Percentiles rank a stretch among this genome's conserved stretches.
Evolutionary conservation across 1,140 invertebrate genomes (phyloP).

Genomic region (Chelonus insularis): DNA sequence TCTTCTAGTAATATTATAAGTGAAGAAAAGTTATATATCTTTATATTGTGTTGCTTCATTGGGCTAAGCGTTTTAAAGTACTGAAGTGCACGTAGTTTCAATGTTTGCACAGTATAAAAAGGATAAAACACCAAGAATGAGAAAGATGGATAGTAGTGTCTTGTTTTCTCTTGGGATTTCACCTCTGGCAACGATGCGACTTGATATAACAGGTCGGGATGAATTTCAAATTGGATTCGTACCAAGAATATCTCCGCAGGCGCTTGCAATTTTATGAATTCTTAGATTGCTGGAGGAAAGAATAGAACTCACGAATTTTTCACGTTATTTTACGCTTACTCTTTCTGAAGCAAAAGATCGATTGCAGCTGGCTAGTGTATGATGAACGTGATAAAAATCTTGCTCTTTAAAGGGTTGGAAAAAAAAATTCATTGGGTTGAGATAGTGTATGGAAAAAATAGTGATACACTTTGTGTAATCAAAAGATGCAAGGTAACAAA

Average conservation of each 20-base stretch:
- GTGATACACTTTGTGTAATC: neutral
- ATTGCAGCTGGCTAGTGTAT: neutral
- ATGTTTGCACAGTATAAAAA: conserved; percentile 6
- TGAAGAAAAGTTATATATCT: neutral
- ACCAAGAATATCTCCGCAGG: neutral
- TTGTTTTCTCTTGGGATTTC: conserved; percentile 15
- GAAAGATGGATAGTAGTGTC: neutral
- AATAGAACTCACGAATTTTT: neutral
- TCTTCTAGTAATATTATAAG: no score
- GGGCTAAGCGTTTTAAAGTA: conserved; percentile 1
- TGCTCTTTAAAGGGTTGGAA: neutral
- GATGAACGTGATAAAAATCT: neutral
- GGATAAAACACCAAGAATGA: neutral
- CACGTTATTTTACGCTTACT: neutral
- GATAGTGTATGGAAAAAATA: neutral
- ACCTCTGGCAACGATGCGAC: conserved; percentile 17
- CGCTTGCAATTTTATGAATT: conserved; percentile 24
- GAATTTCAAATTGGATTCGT: conserved; percentile 26
- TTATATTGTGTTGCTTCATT: neutral
- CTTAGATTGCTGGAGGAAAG: conserved; percentile 1
- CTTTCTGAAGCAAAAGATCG: neutral
- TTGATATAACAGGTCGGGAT: conserved; percentile 22
- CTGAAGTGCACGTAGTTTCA: neutral
- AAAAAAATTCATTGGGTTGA: neutral
- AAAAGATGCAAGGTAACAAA: neutral